Base-by-base conservation (phyloP, 2,797 vertebrate species). In the Parotocinclus haroldoi region DNA sequence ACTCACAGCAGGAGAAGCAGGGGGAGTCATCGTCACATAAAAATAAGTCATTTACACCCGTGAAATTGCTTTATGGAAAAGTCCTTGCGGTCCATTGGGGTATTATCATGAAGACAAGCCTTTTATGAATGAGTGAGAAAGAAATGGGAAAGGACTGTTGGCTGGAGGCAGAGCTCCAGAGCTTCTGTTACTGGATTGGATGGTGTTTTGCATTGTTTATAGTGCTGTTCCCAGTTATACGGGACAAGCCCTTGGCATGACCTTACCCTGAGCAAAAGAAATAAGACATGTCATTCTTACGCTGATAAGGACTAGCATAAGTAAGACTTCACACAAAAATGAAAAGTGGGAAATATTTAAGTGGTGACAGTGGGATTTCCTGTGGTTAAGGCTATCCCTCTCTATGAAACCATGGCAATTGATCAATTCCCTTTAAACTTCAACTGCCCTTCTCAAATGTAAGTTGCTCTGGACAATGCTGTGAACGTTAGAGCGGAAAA, bases 41-140 rank as follows among this genome's bases (percentile, higher is more conserved):
- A 84, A 82, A 79, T 76, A 79, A 81, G 81, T 82, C 76, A 81
- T 84, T 82, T 82, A 81, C 78, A 79, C 77, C 80, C 76, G 76
- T 81, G 82, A 84, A 84, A 82, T 82, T 81, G 80, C 80, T 81
- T 80, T 81, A 81, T 80, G 79, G 77, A 81, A 79, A 81, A 82
- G 79, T 84, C 80, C 78, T 82, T 81, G 77, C 78, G 70, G 76
- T 82, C 79, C 76, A 72, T 69, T 72, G 74, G 79, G 78, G 77
- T 81, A 81, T 84, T 84, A 81, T 76, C 77, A 80, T 81, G 80
- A 81, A 82, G 78, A 76, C 79, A 81, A 76, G 74, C 60, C 75
- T 81, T 84, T 82, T 81, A 81, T 81, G 77, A 81, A 81, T 77
- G 79, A 81, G 73, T 67, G 71, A 73, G 71, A 71, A 71, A 71